These are phyloP conservation scores for Lerema accius DNA, from an alignment of 1,140 invertebrate genomes.

Conservation along the genomic window DNA sequence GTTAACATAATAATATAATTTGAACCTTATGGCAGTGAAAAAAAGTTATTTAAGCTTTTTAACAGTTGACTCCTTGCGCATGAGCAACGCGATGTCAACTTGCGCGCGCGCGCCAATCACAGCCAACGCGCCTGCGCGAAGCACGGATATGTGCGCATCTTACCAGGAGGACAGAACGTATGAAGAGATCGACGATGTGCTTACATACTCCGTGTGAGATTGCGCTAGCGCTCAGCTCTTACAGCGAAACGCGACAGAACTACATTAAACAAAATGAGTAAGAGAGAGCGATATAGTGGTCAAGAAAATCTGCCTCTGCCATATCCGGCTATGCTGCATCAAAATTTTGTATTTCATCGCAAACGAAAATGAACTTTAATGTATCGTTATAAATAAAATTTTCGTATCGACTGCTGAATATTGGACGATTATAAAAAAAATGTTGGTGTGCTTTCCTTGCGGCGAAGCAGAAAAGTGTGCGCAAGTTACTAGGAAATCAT, in stretches of 20 bases:
- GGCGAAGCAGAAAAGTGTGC: constrained; percentile 51
- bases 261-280: too few relatives aligned
- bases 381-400: not conserved
- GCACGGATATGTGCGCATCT: constrained; percentile 63
- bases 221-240: not conserved
- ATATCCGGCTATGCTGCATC: not conserved
- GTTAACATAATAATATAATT: too few relatives aligned
- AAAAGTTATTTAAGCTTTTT: constrained; percentile 12
- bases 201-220: not conserved
- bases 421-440: not conserved
- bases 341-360: not conserved
- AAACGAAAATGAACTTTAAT: not conserved
- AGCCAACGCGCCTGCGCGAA: constrained; percentile 66
- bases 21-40: constrained; percentile 1
- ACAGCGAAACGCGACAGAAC: too few relatives aligned
- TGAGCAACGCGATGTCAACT: constrained; percentile 50
- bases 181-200: not conserved
- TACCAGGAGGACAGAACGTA: constrained; percentile 66
- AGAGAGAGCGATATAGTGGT: not conserved
- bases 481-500: constrained; percentile 71
- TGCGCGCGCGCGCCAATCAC: constrained; percentile 42
- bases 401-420: not conserved
- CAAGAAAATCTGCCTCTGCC: not conserved
- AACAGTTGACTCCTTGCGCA: constrained; percentile 39
- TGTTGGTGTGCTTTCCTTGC: not conserved